Evolutionary conservation across 1,140 invertebrate species (phyloP).

Genomic region (Meloidogyne hapla): DNA sequence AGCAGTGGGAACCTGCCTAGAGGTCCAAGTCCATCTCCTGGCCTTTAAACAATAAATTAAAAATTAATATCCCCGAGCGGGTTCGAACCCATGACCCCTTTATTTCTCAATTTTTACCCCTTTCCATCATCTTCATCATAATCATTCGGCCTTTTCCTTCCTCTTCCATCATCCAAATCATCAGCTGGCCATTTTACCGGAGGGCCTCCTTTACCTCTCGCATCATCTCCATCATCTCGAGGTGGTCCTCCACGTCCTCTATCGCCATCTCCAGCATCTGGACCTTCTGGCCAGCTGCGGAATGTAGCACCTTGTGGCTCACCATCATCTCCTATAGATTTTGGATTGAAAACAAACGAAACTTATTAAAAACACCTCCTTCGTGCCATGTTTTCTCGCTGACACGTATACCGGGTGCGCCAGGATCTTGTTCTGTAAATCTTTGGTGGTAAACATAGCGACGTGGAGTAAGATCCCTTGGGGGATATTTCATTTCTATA

Average conservation of each 20-base stretch:
- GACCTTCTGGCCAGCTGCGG: not conserved
- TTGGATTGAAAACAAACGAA: not conserved
- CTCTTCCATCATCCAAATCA: constrained; percentile 26
- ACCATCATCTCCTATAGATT: not conserved
- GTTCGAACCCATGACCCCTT: not conserved
- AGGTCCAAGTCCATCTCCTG: not conserved
- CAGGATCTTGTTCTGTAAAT: constrained; percentile 47
- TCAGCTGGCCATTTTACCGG: constrained; percentile 3
- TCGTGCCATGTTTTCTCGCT: constrained; percentile 45
- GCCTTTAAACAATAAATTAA: not conserved
- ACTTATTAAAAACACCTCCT: constrained; percentile 18
- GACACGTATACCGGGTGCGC: constrained; percentile 39
- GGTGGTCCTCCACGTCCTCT: constrained; percentile 23
- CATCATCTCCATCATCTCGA: constrained; percentile 26
- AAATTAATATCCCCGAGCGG: constrained; percentile 2
- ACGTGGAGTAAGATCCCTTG: constrained; percentile 54
- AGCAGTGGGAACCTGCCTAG: constrained; percentile 16
- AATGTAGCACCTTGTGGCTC: not conserved
- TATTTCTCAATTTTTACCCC: not conserved
- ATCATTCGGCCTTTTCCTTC: constrained; percentile 29
- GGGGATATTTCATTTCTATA: constrained; percentile 59
- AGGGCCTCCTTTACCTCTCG: not conserved
- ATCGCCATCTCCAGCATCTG: not conserved
- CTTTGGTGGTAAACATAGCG: constrained; percentile 44
- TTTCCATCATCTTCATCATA: constrained; percentile 13